Evolutionary conservation across 1,140 invertebrate species (phyloP).

Genomic region (Patella vulgata): DNA sequence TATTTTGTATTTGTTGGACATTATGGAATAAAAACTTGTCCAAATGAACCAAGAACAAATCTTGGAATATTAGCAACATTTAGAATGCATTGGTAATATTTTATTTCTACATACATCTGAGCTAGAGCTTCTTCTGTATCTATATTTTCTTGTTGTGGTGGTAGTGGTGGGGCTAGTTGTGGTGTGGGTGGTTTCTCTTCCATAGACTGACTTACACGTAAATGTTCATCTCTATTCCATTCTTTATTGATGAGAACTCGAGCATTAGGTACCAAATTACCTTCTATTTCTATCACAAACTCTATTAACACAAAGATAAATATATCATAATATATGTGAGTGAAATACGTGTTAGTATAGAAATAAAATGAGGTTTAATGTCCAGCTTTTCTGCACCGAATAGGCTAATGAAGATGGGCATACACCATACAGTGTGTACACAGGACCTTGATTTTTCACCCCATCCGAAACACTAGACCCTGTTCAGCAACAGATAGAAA

Average conservation of each 20-base stretch:
- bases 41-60: no score
- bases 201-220: neutral
- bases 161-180: conserved; percentile 6
- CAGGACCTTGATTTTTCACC: no score
- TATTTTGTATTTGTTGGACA: no score
- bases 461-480: neutral
- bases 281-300: conserved; percentile 60
- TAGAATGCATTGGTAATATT: no score
- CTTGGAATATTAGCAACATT: no score
- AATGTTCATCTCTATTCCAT: conserved; percentile 39
- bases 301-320: conserved; percentile 35
- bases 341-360: neutral
- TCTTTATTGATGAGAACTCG: conserved; percentile 46
- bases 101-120: no score
- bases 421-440: no score
- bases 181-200: neutral
- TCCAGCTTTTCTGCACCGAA: no score
- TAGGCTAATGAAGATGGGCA: no score
- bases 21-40: no score
- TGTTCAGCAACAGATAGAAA: neutral
- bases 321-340: neutral
- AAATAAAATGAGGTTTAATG: neutral
- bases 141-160: conserved; percentile 13
- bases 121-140: conserved; percentile 17
- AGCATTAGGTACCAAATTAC: conserved; percentile 37